Conservation (phyloP, 2,113 vertebrate genomes). For the Cyphomyrus plagiostoma region DNA sequence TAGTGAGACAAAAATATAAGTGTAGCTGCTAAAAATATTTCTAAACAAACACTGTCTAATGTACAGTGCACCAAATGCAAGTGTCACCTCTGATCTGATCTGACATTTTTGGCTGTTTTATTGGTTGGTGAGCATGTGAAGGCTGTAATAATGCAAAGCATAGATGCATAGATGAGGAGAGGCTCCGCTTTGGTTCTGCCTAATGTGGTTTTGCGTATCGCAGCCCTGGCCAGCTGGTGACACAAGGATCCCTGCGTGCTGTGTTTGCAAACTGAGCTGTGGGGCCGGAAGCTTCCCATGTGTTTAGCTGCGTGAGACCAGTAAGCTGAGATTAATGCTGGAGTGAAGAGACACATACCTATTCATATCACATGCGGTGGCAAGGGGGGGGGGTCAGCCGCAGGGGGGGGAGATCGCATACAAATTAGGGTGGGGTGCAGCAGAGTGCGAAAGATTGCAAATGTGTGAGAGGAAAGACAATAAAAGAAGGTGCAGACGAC, state of each 20-base stretch:
- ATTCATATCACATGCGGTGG: conserved; percentile 18
- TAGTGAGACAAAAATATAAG: background rate
- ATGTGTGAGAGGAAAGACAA: background rate
- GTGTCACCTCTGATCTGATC: background rate
- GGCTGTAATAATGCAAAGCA: background rate
- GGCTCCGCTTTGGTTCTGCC: background rate
- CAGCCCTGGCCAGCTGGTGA: background rate
- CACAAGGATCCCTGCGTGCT: background rate
- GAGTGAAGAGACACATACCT: background rate
- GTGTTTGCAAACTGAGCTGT: background rate
- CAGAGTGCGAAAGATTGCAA: conserved; percentile 41
- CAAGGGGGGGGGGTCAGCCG: conserved; percentile 23
- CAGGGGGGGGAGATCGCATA: conserved; percentile 26
- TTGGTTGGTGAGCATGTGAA: background rate
- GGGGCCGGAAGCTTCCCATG: background rate
- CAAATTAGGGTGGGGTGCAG: conserved; percentile 33
- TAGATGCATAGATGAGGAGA: background rate
- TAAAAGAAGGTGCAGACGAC: background rate
- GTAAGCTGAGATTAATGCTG: background rate
- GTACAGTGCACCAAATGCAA: background rate
- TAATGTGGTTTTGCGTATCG: background rate
- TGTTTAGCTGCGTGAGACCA: background rate
- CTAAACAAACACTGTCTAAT: background rate
- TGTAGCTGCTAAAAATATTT: background rate
- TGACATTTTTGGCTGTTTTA: background rate